Conservation (phyloP, 1,140 invertebrate species). For the Antheraea pernyi region DNA sequence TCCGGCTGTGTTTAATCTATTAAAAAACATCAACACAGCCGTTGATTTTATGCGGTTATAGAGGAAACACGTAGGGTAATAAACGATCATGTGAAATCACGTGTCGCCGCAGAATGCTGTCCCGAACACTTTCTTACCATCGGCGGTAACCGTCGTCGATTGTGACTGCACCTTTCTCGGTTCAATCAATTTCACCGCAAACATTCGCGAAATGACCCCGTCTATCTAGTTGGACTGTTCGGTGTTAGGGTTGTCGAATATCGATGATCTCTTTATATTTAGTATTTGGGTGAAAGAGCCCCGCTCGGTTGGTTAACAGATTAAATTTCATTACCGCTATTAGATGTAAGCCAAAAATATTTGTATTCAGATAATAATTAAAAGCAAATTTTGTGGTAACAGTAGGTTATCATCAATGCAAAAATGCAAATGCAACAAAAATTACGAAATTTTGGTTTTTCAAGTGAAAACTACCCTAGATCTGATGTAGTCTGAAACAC, state of each 20-base stretch:
- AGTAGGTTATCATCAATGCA: no score
- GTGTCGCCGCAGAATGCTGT: constrained; percentile 32
- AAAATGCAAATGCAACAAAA: no score
- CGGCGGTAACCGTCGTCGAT: constrained; percentile 44
- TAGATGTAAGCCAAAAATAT: no score
- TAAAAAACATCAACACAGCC: not conserved
- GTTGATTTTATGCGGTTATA: not conserved
- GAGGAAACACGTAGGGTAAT: not conserved
- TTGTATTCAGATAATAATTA: no score
- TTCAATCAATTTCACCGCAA: constrained; percentile 46
- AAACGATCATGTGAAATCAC: constrained; percentile 33
- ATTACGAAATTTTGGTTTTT: no score
- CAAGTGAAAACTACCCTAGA: no score
- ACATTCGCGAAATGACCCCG: constrained; percentile 27
- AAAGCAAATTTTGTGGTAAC: no score
- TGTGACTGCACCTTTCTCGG: constrained; percentile 37
- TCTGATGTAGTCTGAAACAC: no score
- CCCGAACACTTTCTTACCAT: constrained; percentile 44
- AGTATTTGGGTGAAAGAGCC: no score
- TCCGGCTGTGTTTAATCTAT: not conserved
- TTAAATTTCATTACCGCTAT: no score
- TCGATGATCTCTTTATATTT: no score
- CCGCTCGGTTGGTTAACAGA: no score
- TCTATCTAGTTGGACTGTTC: constrained; percentile 7
- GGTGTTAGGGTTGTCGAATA: not conserved